phyloP scores from a whole-genome alignment of 1,140 invertebrate species.

The Polypedilum vanderplanki region DNA sequence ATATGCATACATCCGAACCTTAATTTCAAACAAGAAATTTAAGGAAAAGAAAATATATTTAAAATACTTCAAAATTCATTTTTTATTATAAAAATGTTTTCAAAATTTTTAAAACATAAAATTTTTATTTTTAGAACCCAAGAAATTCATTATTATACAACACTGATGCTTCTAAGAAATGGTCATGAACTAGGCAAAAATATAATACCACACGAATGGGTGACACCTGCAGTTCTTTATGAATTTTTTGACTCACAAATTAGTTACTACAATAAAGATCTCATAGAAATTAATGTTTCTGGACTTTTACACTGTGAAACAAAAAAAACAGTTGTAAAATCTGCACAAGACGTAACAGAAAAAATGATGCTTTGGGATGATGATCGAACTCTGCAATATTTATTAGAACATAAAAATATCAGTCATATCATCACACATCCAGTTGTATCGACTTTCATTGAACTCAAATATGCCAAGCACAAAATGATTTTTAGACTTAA shows the following conservation, averaged over 20 bases:
- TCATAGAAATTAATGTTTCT: not conserved
- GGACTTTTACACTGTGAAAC: not conserved
- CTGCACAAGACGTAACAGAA: not conserved
- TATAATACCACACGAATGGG: not conserved
- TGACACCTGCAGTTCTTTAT: not conserved
- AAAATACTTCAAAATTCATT: too few species aligned
- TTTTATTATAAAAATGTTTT: too few species aligned
- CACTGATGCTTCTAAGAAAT: not conserved
- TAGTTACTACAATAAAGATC: not conserved
- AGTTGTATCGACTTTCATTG: not conserved
- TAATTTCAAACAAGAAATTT: too few species aligned
- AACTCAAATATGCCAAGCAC: not conserved
- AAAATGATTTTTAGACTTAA: not conserved
- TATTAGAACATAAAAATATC: not conserved
- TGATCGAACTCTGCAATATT: not conserved
- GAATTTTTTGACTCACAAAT: conserved; percentile 6
- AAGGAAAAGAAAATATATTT: too few species aligned
- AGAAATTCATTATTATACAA: not conserved
- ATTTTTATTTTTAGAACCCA: not conserved
- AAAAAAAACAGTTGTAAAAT: not conserved
- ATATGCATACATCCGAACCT: too few species aligned
- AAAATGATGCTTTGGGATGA: not conserved
- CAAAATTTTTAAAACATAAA: too few species aligned
- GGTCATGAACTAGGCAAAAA: not conserved
- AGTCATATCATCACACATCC: not conserved